Evolutionary conservation across 37 sponge, comb jelly and placozoan species (phyloP).

Genomic region (Cladorhizidae sp.): DNA sequence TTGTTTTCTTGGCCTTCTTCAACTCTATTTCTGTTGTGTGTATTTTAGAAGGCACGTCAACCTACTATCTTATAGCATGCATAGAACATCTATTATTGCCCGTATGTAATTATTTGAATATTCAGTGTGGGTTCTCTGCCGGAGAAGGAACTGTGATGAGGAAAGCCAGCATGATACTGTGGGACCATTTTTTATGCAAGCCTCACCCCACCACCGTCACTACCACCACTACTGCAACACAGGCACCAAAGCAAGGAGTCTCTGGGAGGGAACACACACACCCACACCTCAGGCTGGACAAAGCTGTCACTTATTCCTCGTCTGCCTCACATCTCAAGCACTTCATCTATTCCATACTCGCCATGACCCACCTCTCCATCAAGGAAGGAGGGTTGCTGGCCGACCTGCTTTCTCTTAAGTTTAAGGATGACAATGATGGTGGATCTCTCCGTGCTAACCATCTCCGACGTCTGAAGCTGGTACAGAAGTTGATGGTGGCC

Average conservation of each 20-base stretch:
- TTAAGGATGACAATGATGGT: background rate
- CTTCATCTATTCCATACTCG: slow-evolving; percentile 54
- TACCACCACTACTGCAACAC: background rate
- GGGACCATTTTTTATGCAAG: slow-evolving; percentile 66
- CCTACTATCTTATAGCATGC: no score
- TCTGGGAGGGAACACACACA: background rate
- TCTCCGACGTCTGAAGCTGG: slow-evolving; percentile 52
- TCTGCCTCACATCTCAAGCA: slow-evolving; percentile 22
- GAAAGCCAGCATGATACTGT: slow-evolving; percentile 53
- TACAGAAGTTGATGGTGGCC: slow-evolving; percentile 61
- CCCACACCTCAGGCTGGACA: background rate
- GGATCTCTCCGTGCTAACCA: slow-evolving; percentile 23
- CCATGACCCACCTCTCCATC: slow-evolving; percentile 35
- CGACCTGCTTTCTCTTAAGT: slow-evolving; percentile 9
- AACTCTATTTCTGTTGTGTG: no score
- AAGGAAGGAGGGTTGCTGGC: slow-evolving; percentile 8
- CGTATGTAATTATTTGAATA: background rate
- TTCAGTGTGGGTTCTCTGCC: slow-evolving; percentile 64
- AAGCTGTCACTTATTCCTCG: background rate
- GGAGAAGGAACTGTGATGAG: slow-evolving; percentile 57
- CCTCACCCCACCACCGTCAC: background rate
- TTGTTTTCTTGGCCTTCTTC: no score
- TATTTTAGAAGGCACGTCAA: no score
- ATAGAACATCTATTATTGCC: no score
- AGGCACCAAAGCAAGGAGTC: no score